phyloP scores from a whole-genome alignment of 2,888 invertebrate genomes.

The Amphimallon solstitiale region DNA sequence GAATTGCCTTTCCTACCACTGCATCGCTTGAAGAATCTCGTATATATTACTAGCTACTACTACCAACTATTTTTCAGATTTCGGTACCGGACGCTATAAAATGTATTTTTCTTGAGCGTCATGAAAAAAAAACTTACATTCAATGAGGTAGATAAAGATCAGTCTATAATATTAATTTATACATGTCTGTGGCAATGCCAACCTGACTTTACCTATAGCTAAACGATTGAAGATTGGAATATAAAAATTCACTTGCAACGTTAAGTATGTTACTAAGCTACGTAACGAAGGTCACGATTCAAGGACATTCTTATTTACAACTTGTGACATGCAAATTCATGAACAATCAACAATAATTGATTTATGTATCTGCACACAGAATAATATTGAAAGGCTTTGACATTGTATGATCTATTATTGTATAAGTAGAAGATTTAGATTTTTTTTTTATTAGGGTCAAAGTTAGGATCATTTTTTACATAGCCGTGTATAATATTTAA shows the following conservation, averaged over 20 bases:
- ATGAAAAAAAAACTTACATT: too few relatives aligned
- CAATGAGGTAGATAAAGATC: too few relatives aligned
- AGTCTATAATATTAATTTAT: too few relatives aligned
- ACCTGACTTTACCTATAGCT: constrained; percentile 1
- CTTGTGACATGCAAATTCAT: not conserved
- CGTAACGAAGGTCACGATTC: constrained; percentile 23
- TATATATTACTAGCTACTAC: too few relatives aligned
- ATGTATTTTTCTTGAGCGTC: too few relatives aligned
- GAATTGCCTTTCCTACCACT: too few relatives aligned
- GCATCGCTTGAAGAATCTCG: too few relatives aligned
- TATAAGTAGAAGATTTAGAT: constrained; percentile 5
- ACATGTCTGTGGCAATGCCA: not conserved
- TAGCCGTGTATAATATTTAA: not conserved
- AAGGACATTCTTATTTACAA: constrained; percentile 23
- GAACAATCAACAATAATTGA: constrained; percentile 3
- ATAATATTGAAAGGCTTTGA: constrained; percentile 11
- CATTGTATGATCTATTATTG: not conserved
- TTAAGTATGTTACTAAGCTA: not conserved
- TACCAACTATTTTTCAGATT: too few relatives aligned
- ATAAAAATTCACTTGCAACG: constrained; percentile 1
- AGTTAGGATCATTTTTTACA: constrained; percentile 4
- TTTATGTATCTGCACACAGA: not conserved
- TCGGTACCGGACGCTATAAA: too few relatives aligned
- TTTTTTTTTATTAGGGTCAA: constrained; percentile 21
- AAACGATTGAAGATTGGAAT: constrained; percentile 2